Percentiles rank a stretch among this genome's conserved stretches.
These are phyloP conservation scores for Betta splendens DNA, from an alignment of 2,797 vertebrate species.

Conservation along the genomic window DNA sequence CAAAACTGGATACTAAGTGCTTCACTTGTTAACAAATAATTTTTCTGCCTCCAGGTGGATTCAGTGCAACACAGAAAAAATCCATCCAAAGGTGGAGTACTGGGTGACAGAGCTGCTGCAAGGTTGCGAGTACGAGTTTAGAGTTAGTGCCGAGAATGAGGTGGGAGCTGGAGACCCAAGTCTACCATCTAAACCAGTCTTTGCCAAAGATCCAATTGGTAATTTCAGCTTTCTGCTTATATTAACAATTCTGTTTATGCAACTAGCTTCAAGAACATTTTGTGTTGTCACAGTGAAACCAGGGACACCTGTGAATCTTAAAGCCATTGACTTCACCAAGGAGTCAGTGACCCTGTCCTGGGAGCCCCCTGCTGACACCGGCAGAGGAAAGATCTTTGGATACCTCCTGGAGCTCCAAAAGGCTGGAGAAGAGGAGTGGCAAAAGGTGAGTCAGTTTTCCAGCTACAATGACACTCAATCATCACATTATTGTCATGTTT, in stretches of 20 bases:
- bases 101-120: slow-evolving; percentile 92
- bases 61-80: slow-evolving; percentile 88
- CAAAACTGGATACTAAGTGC: too few species aligned
- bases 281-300: slow-evolving; percentile 84
- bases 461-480: neutral
- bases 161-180: slow-evolving; percentile 95
- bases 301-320: slow-evolving; percentile 89
- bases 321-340: slow-evolving; percentile 91
- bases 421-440: slow-evolving; percentile 95
- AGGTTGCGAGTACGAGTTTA: slow-evolving; percentile 98
- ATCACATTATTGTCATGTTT: neutral
- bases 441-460: slow-evolving; percentile 66
- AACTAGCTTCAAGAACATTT: neutral
- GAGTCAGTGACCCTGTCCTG: slow-evolving; percentile 93
- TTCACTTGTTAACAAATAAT: neutral
- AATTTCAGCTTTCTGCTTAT: slow-evolving; percentile 47
- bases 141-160: slow-evolving; percentile 96
- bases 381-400: slow-evolving; percentile 95
- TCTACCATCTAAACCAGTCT: slow-evolving; percentile 94
- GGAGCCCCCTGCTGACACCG: slow-evolving; percentile 91
- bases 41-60: slow-evolving; percentile 83
- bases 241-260: neutral
- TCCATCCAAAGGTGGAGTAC: slow-evolving; percentile 89
- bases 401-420: slow-evolving; percentile 97
- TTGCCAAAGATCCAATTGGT: slow-evolving; percentile 98